phyloP scores from a whole-genome alignment of 2,888 invertebrate species.

The Gibbula magus region DNA sequence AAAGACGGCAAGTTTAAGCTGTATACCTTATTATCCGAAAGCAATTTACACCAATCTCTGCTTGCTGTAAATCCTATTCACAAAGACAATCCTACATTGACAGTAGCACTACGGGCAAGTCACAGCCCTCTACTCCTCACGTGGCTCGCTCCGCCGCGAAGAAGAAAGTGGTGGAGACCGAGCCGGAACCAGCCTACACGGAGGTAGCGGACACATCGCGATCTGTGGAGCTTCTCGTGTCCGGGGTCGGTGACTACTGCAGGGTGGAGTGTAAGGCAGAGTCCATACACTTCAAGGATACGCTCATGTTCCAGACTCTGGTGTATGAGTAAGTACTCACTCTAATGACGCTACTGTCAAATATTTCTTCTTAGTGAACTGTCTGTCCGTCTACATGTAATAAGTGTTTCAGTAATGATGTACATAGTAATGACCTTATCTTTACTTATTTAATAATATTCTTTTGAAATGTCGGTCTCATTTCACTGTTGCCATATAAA shows the following conservation, averaged over 20 bases:
- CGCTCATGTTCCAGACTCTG: constrained; percentile 75
- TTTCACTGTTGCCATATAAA: too few species aligned
- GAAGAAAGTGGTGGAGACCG: constrained; percentile 74
- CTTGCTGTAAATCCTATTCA: too few species aligned
- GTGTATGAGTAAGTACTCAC: constrained; percentile 70
- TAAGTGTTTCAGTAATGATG: too few species aligned
- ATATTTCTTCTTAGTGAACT: background rate
- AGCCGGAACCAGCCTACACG: constrained; percentile 70
- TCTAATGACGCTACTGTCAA: background rate
- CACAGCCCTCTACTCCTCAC: constrained; percentile 43
- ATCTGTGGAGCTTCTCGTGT: constrained; percentile 70
- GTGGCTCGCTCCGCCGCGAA: constrained; percentile 62
- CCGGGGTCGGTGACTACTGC: constrained; percentile 71
- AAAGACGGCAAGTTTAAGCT: too few species aligned
- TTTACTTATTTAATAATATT: too few species aligned
- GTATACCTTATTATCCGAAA: too few species aligned
- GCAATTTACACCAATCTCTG: too few species aligned
- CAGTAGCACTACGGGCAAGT: constrained; percentile 35
- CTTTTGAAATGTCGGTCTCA: too few species aligned
- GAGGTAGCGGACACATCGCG: constrained; percentile 69
- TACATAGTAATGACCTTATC: too few species aligned
- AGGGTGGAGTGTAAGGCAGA: constrained; percentile 70
- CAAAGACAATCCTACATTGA: too few species aligned
- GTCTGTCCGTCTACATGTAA: too few species aligned
- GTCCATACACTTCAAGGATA: constrained; percentile 72